phyloP scores from a whole-genome alignment of 2,113 vertebrate genomes.

The Tyrannus savana region DNA sequence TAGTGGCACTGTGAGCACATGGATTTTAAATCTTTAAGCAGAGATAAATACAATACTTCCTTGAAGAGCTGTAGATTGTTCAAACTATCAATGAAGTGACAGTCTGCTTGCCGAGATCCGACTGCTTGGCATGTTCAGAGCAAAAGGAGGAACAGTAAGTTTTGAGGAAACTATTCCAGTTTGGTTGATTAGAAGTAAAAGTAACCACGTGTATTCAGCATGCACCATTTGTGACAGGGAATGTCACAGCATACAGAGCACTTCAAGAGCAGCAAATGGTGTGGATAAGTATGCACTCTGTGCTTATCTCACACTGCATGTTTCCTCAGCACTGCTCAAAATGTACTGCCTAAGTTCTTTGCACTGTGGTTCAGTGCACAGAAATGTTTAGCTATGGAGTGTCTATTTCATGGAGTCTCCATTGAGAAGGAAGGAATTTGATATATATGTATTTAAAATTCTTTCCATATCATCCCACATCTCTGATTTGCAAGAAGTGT shows the following conservation, averaged over 20 bases:
- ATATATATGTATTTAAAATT: background rate
- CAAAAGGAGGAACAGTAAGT: background rate
- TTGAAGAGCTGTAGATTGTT: background rate
- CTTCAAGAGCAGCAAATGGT: background rate
- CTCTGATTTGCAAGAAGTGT: background rate
- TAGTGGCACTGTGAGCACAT: background rate
- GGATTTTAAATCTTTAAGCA: background rate
- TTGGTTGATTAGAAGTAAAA: background rate
- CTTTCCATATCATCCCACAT: background rate
- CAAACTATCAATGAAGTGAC: background rate
- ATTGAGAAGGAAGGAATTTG: constrained; percentile 27
- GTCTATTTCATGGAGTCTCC: background rate
- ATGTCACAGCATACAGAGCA: background rate
- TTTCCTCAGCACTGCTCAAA: background rate
- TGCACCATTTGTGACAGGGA: background rate
- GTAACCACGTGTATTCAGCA: background rate
- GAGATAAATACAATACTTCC: background rate
- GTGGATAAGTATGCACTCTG: background rate
- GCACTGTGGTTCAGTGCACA: background rate
- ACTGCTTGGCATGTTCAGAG: background rate
- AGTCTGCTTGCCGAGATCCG: background rate
- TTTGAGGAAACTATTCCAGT: background rate
- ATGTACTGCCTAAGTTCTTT: background rate
- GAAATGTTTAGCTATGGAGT: background rate
- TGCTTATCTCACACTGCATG: background rate